Evolutionary conservation across 2,113 vertebrate genomes (phyloP).

Genomic region (Pelobates fuscus): DNA sequence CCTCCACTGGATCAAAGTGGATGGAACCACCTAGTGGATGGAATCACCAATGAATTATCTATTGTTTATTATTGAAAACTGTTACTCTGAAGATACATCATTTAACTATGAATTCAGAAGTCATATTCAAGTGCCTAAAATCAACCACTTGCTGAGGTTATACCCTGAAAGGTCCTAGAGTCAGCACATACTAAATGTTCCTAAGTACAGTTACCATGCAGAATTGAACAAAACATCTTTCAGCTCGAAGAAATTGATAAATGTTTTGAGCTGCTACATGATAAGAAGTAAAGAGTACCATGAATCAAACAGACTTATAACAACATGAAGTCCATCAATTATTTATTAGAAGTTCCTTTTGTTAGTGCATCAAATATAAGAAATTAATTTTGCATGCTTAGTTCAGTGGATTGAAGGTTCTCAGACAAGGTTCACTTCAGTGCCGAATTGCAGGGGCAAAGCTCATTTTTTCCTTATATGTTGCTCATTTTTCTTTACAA

Average conservation of each 20-base stretch:
- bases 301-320: constrained; percentile 34
- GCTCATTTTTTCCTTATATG: neutral
- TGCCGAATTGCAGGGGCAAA: neutral
- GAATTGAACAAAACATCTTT: too few relatives aligned
- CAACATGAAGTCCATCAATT: constrained; percentile 41
- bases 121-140: too few relatives aligned
- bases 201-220: too few relatives aligned
- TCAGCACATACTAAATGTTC: too few relatives aligned
- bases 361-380: constrained; percentile 36
- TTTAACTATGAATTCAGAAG: too few relatives aligned
- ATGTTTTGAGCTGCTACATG: neutral
- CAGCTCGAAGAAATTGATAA: neutral
- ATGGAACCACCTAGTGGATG: too few relatives aligned
- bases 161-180: too few relatives aligned
- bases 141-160: too few relatives aligned
- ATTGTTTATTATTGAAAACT: too few relatives aligned
- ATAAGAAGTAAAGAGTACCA: constrained; percentile 4
- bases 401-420: constrained; percentile 14
- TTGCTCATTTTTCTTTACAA: neutral
- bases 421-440: constrained; percentile 19
- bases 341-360: constrained; percentile 35
- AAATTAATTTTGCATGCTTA: constrained; percentile 34
- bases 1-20: too few relatives aligned
- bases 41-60: too few relatives aligned
- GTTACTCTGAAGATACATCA: too few relatives aligned